Evolutionary conservation across 2,113 vertebrate genomes (phyloP), one percentile per base, ranked within the genome.

Genomic region (Rhombomys opimus): DNA sequence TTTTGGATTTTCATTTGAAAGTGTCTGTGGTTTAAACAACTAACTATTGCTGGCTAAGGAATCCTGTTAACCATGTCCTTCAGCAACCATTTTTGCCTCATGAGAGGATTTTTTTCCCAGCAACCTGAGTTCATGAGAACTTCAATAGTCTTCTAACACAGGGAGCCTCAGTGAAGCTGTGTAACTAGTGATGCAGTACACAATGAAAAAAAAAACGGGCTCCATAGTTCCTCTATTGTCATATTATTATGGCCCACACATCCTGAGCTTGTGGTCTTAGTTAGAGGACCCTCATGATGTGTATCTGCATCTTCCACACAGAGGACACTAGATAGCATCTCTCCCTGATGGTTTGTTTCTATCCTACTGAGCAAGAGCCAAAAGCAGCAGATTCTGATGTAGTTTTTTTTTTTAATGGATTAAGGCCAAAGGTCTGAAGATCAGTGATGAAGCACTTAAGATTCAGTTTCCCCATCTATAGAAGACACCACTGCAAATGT

Each of bases 311-410:
- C 59, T 95, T 75, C 14, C 57, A 80, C 88, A 5, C 38, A 52
- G 75, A 92, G 93, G 80, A 96, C 95, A 85, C 75, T 76, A 92
- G 78, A 75, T 8, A 84, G 20, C 75, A 76, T 84, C 15, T 6
- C 46, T 46, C 25, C 32, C 14, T 3, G 3, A 25, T 32, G 67
- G 54, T 85, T 86, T 35, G 32, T 78, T 91, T 94, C 78, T 18
- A n/a, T 65, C 17, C 80, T 23, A 30, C 23, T 32, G 12, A 85
- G 23, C 10, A 9, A 73, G 67, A 13, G 25, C 9, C 11, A 15
- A 70, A 92, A 77, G 23, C 20, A 59, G 63, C 11, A 41, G 41
- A 77, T 46, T 32, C 23, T 22, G 25, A 46, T 46, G 46, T 46
- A 46, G 46, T 4, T 46, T 46, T 46, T 46, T 17, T 89, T 80